Base-by-base conservation (phyloP, 2,113 vertebrate species). In the Leptocoma aspasia region DNA sequence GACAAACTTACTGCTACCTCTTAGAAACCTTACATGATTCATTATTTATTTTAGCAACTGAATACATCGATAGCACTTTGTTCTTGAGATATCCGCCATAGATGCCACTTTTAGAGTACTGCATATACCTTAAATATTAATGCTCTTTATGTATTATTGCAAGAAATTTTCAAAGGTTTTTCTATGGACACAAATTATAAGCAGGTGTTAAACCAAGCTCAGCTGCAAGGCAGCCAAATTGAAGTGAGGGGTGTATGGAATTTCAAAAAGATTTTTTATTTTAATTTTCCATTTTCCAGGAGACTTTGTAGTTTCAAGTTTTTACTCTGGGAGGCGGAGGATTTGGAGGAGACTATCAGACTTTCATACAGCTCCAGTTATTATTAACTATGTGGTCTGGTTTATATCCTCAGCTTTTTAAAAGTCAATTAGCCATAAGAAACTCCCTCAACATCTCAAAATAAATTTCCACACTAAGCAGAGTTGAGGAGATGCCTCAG, bases 371-470 rank as follows among this genome's bases (percentile, higher is more conserved):
- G 19, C 30, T n/a, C 42, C 44, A 88, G 57, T 65, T 76, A 71
- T 28, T 68, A 85, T 27, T 77, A 92, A 88, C 33, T 72, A 26
- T 11, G 23, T 61, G 33, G 20, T 60, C 16, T 41, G 15, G 56
- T 86, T 39, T 72, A 52, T 59, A 77, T 37, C 7, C 11, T 23
- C 20, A 76, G 45, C 33, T 72, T 82, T 82, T 82, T 33, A 75
- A 75, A 63, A 95, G 53, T 83, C 59, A 83, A 15, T 73, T 54
- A 91, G 53, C 85, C 45, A 90, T 23, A 23, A 94, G 59, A 95
- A 88, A 79, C 35, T 88, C 49, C 60, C 37, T 77, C 60, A 80
- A 54, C 27, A 72, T 72, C 81, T 83, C 78, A 83, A 87, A 90
- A 88, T 57, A 92, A 86, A 90, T 57, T 90, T 86, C 18, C 49